These are phyloP conservation scores for Mormyrops attenuatus DNA, from an alignment of 2,797 vertebrate species.

Conservation along the genomic window DNA sequence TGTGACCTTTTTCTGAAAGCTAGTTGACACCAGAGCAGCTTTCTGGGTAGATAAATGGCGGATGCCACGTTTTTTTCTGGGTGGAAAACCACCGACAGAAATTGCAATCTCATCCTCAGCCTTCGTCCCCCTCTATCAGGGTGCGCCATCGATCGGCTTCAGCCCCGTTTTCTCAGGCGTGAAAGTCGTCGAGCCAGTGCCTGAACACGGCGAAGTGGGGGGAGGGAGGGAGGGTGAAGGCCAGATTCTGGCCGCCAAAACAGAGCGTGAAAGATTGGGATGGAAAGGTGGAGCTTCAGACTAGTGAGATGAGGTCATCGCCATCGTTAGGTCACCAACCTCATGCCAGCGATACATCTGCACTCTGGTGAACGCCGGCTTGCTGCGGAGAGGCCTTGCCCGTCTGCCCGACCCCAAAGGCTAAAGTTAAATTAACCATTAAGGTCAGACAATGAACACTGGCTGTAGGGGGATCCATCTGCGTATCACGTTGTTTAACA, in stretches of 20 bases:
- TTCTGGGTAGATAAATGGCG: neutral
- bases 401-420: neutral
- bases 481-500: neutral
- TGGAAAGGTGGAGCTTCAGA: neutral
- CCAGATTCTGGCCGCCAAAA: neutral
- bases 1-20: neutral
- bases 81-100: neutral
- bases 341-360: neutral
- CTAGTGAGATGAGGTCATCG: neutral
- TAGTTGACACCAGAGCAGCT: neutral
- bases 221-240: neutral
- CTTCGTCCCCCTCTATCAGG: neutral
- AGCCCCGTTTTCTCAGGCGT: neutral
- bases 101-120: neutral
- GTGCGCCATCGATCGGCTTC: neutral
- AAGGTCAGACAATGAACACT: neutral
- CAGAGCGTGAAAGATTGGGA: neutral
- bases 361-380: neutral
- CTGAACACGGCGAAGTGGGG: neutral
- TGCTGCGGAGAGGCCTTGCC: neutral
- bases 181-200: neutral
- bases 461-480: neutral
- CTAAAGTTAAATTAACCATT: neutral
- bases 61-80: neutral
- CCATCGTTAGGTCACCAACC: neutral